Base-by-base conservation (phyloP, 2,888 invertebrate genomes). In the Microchrysa polita region DNA sequence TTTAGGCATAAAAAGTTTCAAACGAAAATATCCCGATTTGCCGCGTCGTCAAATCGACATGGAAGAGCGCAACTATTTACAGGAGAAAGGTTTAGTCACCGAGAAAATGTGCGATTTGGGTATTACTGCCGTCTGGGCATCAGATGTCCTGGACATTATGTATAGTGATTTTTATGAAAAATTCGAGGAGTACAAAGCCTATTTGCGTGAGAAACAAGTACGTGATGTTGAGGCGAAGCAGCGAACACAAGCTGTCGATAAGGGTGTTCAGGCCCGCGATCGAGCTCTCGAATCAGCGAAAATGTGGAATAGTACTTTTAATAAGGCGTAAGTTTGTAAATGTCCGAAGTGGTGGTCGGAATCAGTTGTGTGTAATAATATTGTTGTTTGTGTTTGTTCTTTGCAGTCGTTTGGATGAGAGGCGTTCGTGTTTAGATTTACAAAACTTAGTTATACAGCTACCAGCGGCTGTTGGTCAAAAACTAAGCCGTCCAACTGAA, bases 141-240 rank as follows among this genome's bases (percentile, higher is more conserved):
- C 95, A 65, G 98, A 98, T 83, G 95, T 98, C 65, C 87, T 97
- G 78, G 98, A 98, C 82, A 92, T 98, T 73, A 96, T 98, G 96
- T 91, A 93, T 78, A 91, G 92, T 42, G 98, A 98, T 86, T 98
- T 97, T 85, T 95, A 95, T 59, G 93, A 93, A 76, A 97, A 97
- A 81, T 98, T 96, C 82, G 94, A 96, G 83, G 97, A 97, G 81
- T 94, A 93, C 82, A 90, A 93, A 73, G 90, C 91, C 71, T 85
- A 81, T 77, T 81, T 84, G 44, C 79, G 85, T 9, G 83, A 81
- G 73, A 89, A 90, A 79, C 92, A 91, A 81, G 88, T 90, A 27
- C 89, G 89, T 79, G 91, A 92, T 82, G 86, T 91, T 78, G 88
- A 89, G 72, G 88, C 88, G 76, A 90, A 90, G 79, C 91, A 90